Evolutionary conservation across 1,140 invertebrate genomes (phyloP), one percentile per base, ranked within the genome.

Genomic region (Copidosoma floridanum): DNA sequence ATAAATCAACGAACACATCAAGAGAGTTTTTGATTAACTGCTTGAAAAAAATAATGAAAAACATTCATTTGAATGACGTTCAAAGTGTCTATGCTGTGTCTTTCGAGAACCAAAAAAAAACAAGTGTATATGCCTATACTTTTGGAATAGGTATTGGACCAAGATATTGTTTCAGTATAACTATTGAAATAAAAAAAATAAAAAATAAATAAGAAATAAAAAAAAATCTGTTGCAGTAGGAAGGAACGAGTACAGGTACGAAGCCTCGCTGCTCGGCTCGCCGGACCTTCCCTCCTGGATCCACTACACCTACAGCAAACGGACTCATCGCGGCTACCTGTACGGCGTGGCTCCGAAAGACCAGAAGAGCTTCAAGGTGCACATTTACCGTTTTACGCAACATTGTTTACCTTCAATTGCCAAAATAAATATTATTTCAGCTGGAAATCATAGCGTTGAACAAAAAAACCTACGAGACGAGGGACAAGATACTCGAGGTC

Each of bases 261-360:
- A 86, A 64, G 83, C 88, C 0, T 86, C 88, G 1, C 70, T 91
- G 20, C 60, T 85, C 1, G 84, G 87, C 66, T 84, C 87, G 46
- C 91, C 92, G 0, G 92, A 94, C 78, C 79, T 95, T 43, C 92
- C 92, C 1, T 78, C 83, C 10, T 94, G 92, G 92, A 86, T 94
- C 65, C 84, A 88, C 35, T 94, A 92, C 68, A 85, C 86, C 47
- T 93, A 91, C 69, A 92, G 89, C 64, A 82, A 86, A 41, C 81
- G 83, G 55, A 85, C 90, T 67, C 85, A 87, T 64, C 84, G 83
- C 1, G 90, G 90, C 0, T 92, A 89, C 70, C 78, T 93, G 3
- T 93, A 91, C 65, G 91, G 91, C 1, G 90, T 90, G 5, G 87
- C 90, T 2, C 89, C 90, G 0, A 80, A 83, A 52, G 74, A 82